These are phyloP conservation scores for Polypedilum vanderplanki DNA, from an alignment of 1,140 invertebrate species.

Conservation along the genomic window DNA sequence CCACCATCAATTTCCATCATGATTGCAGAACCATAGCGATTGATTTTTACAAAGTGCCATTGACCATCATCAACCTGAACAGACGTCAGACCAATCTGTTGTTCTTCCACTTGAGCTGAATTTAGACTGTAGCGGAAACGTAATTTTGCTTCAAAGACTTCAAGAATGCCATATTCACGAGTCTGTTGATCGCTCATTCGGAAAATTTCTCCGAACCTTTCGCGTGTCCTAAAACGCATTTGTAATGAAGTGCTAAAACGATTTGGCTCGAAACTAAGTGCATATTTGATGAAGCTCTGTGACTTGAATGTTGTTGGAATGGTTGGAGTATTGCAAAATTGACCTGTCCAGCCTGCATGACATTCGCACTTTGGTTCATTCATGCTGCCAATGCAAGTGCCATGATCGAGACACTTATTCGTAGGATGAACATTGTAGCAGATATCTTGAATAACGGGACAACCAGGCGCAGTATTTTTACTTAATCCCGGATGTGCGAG, in stretches of 20 bases:
- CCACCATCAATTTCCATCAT: constrained; percentile 60
- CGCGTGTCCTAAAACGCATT: constrained; percentile 59
- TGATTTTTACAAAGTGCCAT: constrained; percentile 60
- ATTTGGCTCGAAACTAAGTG: constrained; percentile 58
- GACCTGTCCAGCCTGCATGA: constrained; percentile 56
- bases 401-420: constrained; percentile 51
- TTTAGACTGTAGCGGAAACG: constrained; percentile 60
- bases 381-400: constrained; percentile 55
- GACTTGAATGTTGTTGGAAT: constrained; percentile 54
- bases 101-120: constrained; percentile 50
- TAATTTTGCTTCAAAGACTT: constrained; percentile 54
- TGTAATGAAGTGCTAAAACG: constrained; percentile 55
- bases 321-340: constrained; percentile 50
- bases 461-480: constrained; percentile 50
- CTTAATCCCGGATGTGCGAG: constrained; percentile 51
- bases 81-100: constrained; percentile 50
- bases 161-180: constrained; percentile 58
- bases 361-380: constrained; percentile 56
- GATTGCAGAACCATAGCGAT: constrained; percentile 56
- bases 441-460: constrained; percentile 51
- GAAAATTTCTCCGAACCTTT: constrained; percentile 56
- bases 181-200: constrained; percentile 57
- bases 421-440: constrained; percentile 48
- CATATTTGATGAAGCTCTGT: constrained; percentile 61
- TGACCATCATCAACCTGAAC: constrained; percentile 60